Conservation (phyloP, 30 jellyfish, hydroid and myxozoan species). For the Nemopilema nomurai region DNA sequence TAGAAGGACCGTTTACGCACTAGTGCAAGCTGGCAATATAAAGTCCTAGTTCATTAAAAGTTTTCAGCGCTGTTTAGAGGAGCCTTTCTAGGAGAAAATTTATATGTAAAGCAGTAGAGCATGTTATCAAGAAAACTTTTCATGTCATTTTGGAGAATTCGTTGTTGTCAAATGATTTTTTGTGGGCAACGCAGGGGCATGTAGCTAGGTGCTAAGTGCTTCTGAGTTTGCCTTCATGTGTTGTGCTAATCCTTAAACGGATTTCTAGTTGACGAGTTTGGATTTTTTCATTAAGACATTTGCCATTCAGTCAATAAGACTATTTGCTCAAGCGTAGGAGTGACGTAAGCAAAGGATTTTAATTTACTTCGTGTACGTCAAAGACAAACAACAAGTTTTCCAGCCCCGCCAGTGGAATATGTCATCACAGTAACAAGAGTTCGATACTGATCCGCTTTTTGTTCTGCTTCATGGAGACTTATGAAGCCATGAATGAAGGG, state of each 20-base stretch:
- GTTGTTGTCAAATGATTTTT: neutral
- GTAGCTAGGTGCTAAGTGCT: neutral
- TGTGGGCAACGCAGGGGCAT: neutral
- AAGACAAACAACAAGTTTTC: too few species aligned
- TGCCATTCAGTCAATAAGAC: neutral
- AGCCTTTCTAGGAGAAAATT: too few species aligned
- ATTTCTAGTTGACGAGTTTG: neutral
- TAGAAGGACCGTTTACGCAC: too few species aligned
- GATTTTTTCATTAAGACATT: neutral
- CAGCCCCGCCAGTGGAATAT: too few species aligned
- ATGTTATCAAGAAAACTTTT: neutral
- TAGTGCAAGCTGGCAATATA: too few species aligned
- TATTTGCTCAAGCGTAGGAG: neutral
- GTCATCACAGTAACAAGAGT: too few species aligned
- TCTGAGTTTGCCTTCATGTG: neutral
- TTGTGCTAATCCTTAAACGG: neutral
- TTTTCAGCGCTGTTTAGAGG: too few species aligned
- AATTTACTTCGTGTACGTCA: neutral
- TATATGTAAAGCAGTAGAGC: too few species aligned
- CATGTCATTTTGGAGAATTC: neutral
- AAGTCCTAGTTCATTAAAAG: too few species aligned
- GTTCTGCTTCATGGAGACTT: too few species aligned
- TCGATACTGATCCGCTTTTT: too few species aligned
- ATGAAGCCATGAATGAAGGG: too few species aligned
- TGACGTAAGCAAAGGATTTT: neutral